Conservation (phyloP, 2,797 vertebrate species). For the Darevskia nairensis region DNA sequence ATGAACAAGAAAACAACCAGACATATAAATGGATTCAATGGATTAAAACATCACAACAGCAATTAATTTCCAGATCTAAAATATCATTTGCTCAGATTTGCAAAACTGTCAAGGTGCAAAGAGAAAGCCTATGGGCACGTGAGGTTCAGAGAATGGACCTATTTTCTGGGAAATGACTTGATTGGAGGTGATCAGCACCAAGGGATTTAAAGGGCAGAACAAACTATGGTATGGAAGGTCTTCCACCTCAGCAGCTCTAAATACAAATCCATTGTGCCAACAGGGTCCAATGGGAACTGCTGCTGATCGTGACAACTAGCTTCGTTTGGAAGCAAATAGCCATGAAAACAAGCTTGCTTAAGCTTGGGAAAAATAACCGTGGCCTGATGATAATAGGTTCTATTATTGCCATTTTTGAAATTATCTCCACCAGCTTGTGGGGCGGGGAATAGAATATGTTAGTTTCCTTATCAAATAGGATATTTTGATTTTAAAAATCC, state of each 20-base stretch:
- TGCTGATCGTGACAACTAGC: neutral
- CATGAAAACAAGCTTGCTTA: neutral
- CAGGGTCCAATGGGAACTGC: neutral
- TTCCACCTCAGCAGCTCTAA: neutral
- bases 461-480: neutral
- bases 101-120: neutral
- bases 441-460: no score
- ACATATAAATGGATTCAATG: neutral
- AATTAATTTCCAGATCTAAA: neutral
- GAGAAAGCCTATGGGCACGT: neutral
- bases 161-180: neutral
- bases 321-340: neutral
- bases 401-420: neutral
- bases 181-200: neutral
- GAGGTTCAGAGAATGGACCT: neutral
- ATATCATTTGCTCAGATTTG: neutral
- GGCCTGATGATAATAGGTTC: neutral
- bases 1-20: neutral
- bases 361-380: neutral
- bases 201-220: neutral
- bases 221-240: neutral
- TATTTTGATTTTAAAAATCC: neutral
- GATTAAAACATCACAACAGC: no score
- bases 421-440: neutral
- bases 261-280: neutral